Evolutionary conservation across 2,113 vertebrate genomes (phyloP).

Genomic region (Orycteropus afer): DNA sequence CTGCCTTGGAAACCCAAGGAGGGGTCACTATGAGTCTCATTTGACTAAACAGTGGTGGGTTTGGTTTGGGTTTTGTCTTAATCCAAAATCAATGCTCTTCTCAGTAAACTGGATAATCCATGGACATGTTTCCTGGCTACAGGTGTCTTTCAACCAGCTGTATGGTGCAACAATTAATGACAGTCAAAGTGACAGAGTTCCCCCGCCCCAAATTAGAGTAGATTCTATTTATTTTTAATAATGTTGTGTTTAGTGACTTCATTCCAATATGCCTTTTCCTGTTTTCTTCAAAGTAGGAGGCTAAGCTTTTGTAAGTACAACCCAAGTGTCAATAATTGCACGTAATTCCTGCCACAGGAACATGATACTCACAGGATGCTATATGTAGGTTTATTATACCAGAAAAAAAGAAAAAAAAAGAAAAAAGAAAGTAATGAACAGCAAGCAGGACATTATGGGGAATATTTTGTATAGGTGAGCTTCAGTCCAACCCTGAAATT

Average conservation of each 20-base stretch:
- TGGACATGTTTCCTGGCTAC: neutral
- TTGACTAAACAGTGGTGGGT: too few relatives aligned
- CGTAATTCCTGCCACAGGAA: neutral
- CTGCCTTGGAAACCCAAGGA: too few relatives aligned
- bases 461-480: neutral
- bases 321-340: neutral
- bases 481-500: neutral
- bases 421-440: neutral
- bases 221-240: constrained; percentile 10
- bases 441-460: neutral
- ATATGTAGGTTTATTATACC: neutral
- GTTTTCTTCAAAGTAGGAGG: neutral
- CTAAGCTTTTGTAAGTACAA: neutral
- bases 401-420: neutral
- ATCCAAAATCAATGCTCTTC: neutral
- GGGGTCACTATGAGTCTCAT: too few relatives aligned
- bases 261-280: neutral
- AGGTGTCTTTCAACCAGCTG: neutral
- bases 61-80: too few relatives aligned
- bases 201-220: neutral
- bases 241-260: neutral
- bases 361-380: neutral
- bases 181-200: neutral
- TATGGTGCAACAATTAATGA: neutral
- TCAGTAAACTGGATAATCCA: neutral